phyloP scores from a whole-genome alignment of 2,797 vertebrate species.

The Acridotheres tristis region DNA sequence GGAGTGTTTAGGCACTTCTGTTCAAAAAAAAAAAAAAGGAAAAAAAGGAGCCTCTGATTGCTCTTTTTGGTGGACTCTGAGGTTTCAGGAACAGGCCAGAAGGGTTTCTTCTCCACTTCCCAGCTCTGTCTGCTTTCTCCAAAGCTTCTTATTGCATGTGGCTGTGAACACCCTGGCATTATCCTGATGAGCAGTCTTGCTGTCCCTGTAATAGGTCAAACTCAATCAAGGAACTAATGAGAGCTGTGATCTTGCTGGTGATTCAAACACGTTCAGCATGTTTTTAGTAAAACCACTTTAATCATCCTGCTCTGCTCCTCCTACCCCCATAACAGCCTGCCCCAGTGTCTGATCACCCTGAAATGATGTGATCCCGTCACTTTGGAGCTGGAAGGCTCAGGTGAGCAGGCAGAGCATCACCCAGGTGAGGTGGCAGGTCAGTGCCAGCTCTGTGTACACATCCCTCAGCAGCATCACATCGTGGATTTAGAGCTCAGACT shows the following conservation, averaged over 20 bases:
- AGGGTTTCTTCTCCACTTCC: neutral
- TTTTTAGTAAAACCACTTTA: neutral
- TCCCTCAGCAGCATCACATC: neutral
- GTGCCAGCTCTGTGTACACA: neutral
- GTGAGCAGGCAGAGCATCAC: neutral
- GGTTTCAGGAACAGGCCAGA: accelerated
- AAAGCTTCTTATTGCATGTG: neutral
- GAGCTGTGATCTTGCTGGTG: neutral
- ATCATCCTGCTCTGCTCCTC: neutral
- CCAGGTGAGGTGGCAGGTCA: neutral
- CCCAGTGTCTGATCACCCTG: neutral
- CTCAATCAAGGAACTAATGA: constrained; percentile 8
- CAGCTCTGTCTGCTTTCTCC: neutral
- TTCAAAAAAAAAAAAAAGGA: neutral
- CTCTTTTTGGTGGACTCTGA: neutral
- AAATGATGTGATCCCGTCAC: neutral
- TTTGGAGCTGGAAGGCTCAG: neutral
- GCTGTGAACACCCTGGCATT: neutral
- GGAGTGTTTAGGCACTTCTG: neutral
- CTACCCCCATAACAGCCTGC: neutral
- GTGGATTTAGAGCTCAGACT: neutral
- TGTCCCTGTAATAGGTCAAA: neutral
- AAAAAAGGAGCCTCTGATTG: neutral
- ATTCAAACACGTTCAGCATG: neutral
- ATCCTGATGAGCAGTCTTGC: neutral